Conservation (phyloP, 2,113 vertebrate genomes). For the Ornithorhynchus anatinus region DNA sequence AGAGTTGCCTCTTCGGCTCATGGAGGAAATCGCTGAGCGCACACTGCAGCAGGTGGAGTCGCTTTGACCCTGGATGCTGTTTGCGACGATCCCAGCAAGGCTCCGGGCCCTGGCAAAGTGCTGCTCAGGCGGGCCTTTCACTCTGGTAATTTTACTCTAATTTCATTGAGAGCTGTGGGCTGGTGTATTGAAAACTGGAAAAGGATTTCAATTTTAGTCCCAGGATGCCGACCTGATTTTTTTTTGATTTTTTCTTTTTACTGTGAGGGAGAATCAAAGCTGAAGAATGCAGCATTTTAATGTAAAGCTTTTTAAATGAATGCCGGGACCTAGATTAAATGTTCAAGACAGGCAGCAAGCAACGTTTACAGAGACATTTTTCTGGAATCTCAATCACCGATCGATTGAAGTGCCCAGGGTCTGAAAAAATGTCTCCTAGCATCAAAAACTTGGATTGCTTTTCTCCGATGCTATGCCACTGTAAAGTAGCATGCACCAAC, state of each 20-base stretch:
- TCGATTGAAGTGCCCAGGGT: slow-evolving; percentile 69
- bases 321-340: slow-evolving; percentile 83
- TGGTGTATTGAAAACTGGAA: slow-evolving; percentile 37
- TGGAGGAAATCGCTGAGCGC: slow-evolving; percentile 44
- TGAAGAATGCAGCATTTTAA: slow-evolving; percentile 43
- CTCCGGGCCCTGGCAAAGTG: slow-evolving; percentile 34
- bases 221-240: slow-evolving; percentile 17
- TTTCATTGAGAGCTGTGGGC: slow-evolving; percentile 25
- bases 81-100: slow-evolving; percentile 4
- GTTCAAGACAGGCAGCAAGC: slow-evolving; percentile 79
- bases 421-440: slow-evolving; percentile 80
- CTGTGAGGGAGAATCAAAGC: slow-evolving; percentile 5
- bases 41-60: slow-evolving; percentile 67
- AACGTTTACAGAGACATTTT: slow-evolving; percentile 72
- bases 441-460: slow-evolving; percentile 86
- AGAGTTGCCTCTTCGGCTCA: slow-evolving; percentile 36
- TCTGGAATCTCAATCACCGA: slow-evolving; percentile 72
- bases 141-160: slow-evolving; percentile 1
- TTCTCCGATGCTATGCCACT: slow-evolving; percentile 85
- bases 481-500: slow-evolving; percentile 88
- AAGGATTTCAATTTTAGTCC: slow-evolving; percentile 20
- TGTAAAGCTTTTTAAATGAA: slow-evolving; percentile 57
- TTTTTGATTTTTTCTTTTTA: slow-evolving; percentile 57
- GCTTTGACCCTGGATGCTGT: slow-evolving; percentile 22
- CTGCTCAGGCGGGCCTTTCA: slow-evolving; percentile 3